Evolutionary conservation across 2,113 vertebrate species (phyloP), one percentile per base, ranked within the genome.

Genomic region (Mirounga angustirostris): DNA sequence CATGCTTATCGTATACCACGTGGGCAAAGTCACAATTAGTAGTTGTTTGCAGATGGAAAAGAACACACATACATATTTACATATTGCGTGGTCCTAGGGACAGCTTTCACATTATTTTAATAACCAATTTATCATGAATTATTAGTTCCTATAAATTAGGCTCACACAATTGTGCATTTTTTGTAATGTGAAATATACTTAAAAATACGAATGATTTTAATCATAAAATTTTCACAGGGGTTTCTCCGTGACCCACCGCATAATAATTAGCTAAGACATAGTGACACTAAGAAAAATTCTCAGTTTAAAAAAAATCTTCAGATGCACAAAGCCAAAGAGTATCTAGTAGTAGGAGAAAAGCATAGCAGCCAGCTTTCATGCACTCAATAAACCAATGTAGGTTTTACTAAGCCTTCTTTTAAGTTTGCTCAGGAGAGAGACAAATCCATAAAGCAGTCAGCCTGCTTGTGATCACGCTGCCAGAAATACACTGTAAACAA

Each of bases 361-460:
- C 83, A 22, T 40, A 63, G 59, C 50, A 74, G 59, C 54, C 78
- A 63, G 67, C 65, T 86, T 89, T 91, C 67, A 71, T 3, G 40
- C 50, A 69, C 88, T 96, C 88, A 74, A 26, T 93, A 94, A 98
- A 95, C 90, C 76, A 74, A 18, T 33, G 65, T 50, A 65, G 79
- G 90, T 94, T 97, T 91, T 96, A 93, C 93, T 63, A 69, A 96
- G 56, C 50, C 67, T 67, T 95, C 89, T 95, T 95, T 95, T 71
- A 88, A 76, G 97, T 88, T 95, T 95, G 54, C 96, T 97, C 56
- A 78, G 40, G 97, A 97, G 96, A 97, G 80, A 97, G 84, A 86
- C 40, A 97, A 91, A 97, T 97, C 90, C 86, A 61, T 97, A 97
- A 93, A 76, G 74, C 13, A 78, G 52, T 46, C 90, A n/a, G 61